Evolutionary conservation across 2,797 vertebrate species (phyloP).

Genomic region (Gadopsis marmoratus): DNA sequence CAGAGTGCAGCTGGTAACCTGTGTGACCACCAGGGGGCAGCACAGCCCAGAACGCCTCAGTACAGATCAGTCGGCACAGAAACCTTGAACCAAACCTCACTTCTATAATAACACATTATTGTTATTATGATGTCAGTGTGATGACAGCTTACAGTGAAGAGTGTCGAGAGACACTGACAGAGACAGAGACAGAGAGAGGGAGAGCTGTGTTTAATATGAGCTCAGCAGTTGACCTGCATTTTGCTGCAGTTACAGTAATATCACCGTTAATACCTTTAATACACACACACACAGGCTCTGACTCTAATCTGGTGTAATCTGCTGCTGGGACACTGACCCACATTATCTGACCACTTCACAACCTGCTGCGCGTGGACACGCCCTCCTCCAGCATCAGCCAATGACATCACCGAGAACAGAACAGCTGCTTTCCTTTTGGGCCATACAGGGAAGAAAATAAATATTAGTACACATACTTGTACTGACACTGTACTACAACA

Average conservation of each 20-base stretch:
- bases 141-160: neutral
- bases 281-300: conserved; percentile 19
- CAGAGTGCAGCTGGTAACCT: neutral
- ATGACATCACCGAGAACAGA: conserved; percentile 8
- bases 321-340: conserved; percentile 75
- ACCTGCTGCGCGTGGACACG: conserved; percentile 48
- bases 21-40: conserved; percentile 60
- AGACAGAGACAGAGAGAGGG: conserved; percentile 7
- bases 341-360: conserved; percentile 57
- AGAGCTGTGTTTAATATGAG: neutral
- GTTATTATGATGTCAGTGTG: neutral
- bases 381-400: conserved; percentile 36
- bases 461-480: neutral
- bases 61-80: neutral
- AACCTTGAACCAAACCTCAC: neutral
- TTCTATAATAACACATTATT: conserved; percentile 4
- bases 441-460: neutral
- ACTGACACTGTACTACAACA: neutral
- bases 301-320: conserved; percentile 71
- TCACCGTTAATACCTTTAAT: conserved; percentile 55
- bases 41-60: conserved; percentile 8
- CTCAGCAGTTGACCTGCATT: conserved; percentile 19
- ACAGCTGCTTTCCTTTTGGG: neutral
- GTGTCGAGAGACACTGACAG: neutral
- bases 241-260: conserved; percentile 41